Evolutionary conservation across 2,113 vertebrate genomes (phyloP), one percentile per base, ranked within the genome.

Genomic region (Neomonachus schauinslandi): DNA sequence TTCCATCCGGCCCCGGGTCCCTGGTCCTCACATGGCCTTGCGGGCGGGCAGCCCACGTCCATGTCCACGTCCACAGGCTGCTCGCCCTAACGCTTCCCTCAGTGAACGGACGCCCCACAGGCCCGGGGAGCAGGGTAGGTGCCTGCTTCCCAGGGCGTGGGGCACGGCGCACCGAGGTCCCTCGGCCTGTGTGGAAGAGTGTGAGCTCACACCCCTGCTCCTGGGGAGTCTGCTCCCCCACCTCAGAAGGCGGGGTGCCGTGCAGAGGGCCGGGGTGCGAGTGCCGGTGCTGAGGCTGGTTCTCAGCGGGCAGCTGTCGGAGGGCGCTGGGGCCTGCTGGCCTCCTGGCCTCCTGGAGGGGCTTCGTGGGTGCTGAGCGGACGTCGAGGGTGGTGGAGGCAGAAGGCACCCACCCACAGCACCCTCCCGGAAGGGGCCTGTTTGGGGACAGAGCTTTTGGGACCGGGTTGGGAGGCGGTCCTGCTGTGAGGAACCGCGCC

Each of bases 281-380:
- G 46, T 46, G n/a, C 67, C 8, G 0, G 4, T 36, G 0, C 18
- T 36, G n/a, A 36, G 13, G n/a, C 67, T 4, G 0, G 4, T 36
- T 2, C 18, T 36, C 67, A 36, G 28, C 28, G 6, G 33, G 33
- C 8, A 2, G 67, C 67, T 21, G 33, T 36, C 18, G 39, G 7
- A 7, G 21, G 71, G n/a, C 67, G 21, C 36, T 13, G 69, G 10
- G 24, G 36, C 22, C 71, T 74, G 39, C 4, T 77, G 74, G 7
- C 26, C 24, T 42, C 24, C 4, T 77, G 74, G 7, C 26, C 24
- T 42, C 24, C 31, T 0, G 61, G 63, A 5, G 42, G 7, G 67
- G 21, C 7, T n/a, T 53, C 63, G 3, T 53, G 46, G 46, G 46
- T 7, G 2, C 63, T 36, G 13, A 33, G 65, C 28, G 21, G 12